Percentiles rank a stretch among this genome's conserved stretches.
These are phyloP conservation scores for Kryptolebias ocellatus DNA, from an alignment of 2,797 vertebrate species.

Conservation along the genomic window DNA sequence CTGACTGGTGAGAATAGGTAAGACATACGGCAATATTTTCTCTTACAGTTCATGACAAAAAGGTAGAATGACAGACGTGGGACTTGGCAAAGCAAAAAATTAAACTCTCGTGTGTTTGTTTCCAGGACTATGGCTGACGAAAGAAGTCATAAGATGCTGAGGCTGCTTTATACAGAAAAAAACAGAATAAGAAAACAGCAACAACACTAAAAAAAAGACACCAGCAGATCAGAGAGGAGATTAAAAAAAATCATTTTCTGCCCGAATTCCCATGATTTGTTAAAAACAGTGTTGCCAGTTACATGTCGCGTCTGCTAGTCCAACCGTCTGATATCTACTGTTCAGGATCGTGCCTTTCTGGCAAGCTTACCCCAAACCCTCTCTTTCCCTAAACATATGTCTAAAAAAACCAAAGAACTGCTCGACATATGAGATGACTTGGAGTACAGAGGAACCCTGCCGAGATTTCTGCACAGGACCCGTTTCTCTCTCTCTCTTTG, in stretches of 20 bases:
- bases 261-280: conserved; percentile 19
- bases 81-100: too few species aligned
- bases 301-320: conserved; percentile 32
- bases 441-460: not conserved
- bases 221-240: conserved; percentile 19
- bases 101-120: too few species aligned
- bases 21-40: too few species aligned
- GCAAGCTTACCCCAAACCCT: not conserved
- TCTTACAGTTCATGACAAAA: not conserved
- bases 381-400: not conserved
- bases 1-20: not conserved
- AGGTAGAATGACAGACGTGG: not conserved
- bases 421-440: not conserved
- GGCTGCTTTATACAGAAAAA: not conserved
- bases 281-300: conserved; percentile 13
- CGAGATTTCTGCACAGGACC: not conserved
- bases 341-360: conserved; percentile 9
- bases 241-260: conserved; percentile 45
- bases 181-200: not conserved
- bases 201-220: conserved; percentile 16
- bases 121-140: too few species aligned
- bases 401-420: not conserved
- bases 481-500: not conserved
- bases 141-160: too few species aligned
- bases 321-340: conserved; percentile 12